Evolutionary conservation across 2,113 vertebrate genomes (phyloP).

Genomic region (Zosterops pallidus): DNA sequence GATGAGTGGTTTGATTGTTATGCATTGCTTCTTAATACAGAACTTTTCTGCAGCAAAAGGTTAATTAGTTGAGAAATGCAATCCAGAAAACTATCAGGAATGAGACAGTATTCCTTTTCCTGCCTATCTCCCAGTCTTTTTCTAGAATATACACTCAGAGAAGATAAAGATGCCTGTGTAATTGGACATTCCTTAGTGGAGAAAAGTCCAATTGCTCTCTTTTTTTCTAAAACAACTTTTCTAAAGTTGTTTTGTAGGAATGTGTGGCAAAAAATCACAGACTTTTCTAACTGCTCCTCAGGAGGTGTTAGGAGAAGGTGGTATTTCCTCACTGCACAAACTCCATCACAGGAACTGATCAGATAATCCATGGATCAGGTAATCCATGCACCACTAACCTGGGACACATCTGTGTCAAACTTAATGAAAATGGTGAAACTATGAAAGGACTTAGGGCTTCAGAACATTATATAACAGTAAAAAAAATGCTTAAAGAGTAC

Average conservation of each 20-base stretch:
- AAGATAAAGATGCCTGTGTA: constrained; percentile 26
- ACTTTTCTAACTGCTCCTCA: background rate
- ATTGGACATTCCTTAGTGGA: constrained; percentile 16
- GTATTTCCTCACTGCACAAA: background rate
- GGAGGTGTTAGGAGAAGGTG: background rate
- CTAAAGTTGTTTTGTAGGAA: background rate
- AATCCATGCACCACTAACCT: background rate
- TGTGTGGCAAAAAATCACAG: background rate
- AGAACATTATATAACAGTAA: background rate
- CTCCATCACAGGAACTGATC: background rate
- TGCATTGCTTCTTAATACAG: background rate
- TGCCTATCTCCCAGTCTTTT: background rate
- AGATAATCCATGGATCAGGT: background rate
- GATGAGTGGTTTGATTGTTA: constrained; percentile 40
- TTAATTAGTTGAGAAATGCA: constrained; percentile 67
- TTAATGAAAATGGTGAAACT: background rate
- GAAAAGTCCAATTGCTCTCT: background rate
- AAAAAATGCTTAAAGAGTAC: background rate
- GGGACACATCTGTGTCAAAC: background rate
- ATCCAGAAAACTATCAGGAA: constrained; percentile 41
- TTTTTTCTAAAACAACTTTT: background rate
- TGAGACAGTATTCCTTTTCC: background rate
- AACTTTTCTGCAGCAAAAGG: constrained; percentile 55
- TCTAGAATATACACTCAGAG: background rate
- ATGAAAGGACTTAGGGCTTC: background rate